phyloP scores from a whole-genome alignment of 1,140 invertebrate species.

The Drosophila mayri region DNA sequence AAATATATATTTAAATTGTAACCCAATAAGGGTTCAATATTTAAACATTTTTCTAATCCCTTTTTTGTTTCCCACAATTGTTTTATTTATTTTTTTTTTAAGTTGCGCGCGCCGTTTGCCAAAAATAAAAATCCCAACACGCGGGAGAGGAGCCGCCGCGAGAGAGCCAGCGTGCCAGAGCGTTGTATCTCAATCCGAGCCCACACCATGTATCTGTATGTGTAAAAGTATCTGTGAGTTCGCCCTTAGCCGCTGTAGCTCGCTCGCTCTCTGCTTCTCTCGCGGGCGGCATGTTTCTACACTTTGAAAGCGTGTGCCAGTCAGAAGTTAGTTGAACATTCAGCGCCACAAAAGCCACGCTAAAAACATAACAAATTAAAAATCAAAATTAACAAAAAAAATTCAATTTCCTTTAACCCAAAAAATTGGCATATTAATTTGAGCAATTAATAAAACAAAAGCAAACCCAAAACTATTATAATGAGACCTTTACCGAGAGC shows the following conservation, averaged over 20 bases:
- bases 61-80: constrained; percentile 5
- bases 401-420: neutral
- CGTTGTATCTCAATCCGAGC: constrained; percentile 18
- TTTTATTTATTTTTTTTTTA: constrained; percentile 14
- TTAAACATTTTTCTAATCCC: neutral
- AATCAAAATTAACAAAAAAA: constrained; percentile 2
- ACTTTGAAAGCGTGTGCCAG: constrained; percentile 54
- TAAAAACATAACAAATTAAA: constrained; percentile 28
- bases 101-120: constrained; percentile 77
- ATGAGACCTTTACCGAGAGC: constrained; percentile 24
- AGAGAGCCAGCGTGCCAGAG: constrained; percentile 5
- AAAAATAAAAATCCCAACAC: constrained; percentile 72
- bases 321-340: constrained; percentile 55
- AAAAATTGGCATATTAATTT: constrained; percentile 12
- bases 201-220: constrained; percentile 29
- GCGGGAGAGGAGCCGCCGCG: constrained; percentile 37
- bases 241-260: constrained; percentile 51
- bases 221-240: constrained; percentile 57
- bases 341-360: constrained; percentile 44
- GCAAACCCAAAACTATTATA: neutral
- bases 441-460: neutral
- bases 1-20: too few species aligned
- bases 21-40: neutral
- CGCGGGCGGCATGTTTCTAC: constrained; percentile 55
- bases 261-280: constrained; percentile 14